Evolutionary conservation across 2,888 invertebrate species (phyloP).

Genomic region (Athalia cordata): DNA sequence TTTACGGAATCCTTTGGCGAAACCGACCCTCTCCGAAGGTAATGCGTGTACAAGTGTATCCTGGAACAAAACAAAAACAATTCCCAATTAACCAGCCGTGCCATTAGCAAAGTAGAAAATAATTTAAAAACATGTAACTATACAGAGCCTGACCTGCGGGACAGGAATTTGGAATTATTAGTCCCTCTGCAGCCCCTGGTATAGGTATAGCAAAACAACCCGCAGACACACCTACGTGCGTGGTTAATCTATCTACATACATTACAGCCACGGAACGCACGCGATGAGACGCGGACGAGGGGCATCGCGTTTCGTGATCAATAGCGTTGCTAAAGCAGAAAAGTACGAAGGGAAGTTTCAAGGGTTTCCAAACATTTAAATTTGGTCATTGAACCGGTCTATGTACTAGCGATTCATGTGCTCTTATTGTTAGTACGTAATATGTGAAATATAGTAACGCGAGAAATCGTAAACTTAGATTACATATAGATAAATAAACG

Average conservation of each 20-base stretch:
- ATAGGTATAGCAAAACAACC: background rate
- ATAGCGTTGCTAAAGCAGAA: conserved; percentile 51
- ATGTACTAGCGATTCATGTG: conserved; percentile 2
- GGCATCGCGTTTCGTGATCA: conserved; percentile 54
- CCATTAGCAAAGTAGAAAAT: background rate
- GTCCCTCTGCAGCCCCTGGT: background rate
- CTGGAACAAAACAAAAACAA: conserved; percentile 77
- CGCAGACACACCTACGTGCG: background rate
- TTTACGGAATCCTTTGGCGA: conserved; percentile 87
- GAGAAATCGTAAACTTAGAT: background rate
- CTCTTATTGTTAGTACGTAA: background rate
- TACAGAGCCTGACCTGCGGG: background rate
- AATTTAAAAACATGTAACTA: background rate
- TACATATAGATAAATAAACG: background rate
- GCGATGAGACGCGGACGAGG: conserved; percentile 5
- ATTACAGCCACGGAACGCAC: conserved; percentile 6
- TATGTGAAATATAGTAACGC: background rate
- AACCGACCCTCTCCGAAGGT: conserved; percentile 82
- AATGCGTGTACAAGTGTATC: conserved; percentile 85
- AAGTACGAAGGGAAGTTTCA: background rate
- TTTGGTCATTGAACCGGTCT: conserved; percentile 65
- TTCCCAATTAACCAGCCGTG: background rate
- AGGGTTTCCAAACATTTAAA: conserved; percentile 52
- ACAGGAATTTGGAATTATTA: background rate
- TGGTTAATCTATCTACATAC: conserved; percentile 8